These are phyloP conservation scores for Lophotis ruficrista DNA, from an alignment of 2,113 vertebrate species.

Conservation along the genomic window DNA sequence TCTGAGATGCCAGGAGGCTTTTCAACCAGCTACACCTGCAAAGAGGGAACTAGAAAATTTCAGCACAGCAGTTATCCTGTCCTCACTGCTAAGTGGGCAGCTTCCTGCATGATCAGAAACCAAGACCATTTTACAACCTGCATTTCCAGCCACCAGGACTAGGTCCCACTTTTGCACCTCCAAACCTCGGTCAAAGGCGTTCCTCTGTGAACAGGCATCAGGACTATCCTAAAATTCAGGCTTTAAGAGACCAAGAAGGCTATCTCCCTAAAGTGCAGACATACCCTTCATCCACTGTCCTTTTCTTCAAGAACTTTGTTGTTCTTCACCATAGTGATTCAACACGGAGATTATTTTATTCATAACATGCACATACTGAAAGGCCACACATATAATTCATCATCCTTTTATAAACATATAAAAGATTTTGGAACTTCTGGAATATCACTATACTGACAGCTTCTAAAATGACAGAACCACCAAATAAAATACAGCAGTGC, in stretches of 20 bases:
- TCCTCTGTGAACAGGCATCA: neutral
- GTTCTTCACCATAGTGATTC: neutral
- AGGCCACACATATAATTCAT: neutral
- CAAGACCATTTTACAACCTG: neutral
- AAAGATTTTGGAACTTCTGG: neutral
- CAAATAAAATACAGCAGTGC: neutral
- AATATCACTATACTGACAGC: neutral
- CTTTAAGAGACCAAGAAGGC: neutral
- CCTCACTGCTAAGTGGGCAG: neutral
- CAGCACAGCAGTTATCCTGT: neutral
- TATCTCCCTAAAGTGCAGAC: neutral
- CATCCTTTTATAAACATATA: neutral
- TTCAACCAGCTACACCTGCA: neutral
- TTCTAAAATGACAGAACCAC: neutral
- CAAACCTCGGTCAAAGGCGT: neutral
- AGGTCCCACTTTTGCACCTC: neutral
- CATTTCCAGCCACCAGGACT: neutral
- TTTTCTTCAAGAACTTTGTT: neutral
- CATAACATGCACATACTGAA: neutral
- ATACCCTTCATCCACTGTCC: neutral
- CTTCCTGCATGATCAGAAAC: neutral
- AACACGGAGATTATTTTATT: neutral
- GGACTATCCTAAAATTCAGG: neutral
- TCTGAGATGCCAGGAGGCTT: accelerated
- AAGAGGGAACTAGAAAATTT: neutral